Evolutionary conservation across 2,888 invertebrate species (phyloP).

Genomic region (Philereme transversata): DNA sequence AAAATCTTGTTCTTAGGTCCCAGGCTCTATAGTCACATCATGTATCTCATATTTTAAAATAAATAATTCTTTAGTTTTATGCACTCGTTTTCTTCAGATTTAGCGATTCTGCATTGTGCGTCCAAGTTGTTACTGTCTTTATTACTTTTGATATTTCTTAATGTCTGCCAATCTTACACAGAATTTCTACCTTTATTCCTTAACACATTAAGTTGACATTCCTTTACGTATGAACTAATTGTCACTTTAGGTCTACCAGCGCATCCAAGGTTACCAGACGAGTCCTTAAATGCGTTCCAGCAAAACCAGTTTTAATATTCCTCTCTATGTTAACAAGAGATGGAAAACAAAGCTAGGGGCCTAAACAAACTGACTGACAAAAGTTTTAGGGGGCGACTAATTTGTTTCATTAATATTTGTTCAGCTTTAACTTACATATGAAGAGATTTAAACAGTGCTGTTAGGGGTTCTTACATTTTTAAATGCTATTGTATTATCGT

Average conservation of each 20-base stretch:
- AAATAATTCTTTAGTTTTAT: slow-evolving; percentile 5
- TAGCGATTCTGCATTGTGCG: slow-evolving; percentile 29
- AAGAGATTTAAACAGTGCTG: slow-evolving; percentile 15
- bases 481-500: slow-evolving; percentile 17
- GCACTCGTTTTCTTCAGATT: slow-evolving; percentile 10
- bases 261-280: slow-evolving; percentile 35
- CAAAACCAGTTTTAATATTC: slow-evolving; percentile 35
- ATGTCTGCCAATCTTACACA: slow-evolving; percentile 22
- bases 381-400: slow-evolving; percentile 48
- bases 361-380: slow-evolving; percentile 45
- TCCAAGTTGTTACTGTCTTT: slow-evolving; percentile 36
- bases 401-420: slow-evolving; percentile 63
- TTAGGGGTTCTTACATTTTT: slow-evolving; percentile 14
- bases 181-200: slow-evolving; percentile 17
- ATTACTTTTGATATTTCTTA: slow-evolving; percentile 31
- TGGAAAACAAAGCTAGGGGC: slow-evolving; percentile 46
- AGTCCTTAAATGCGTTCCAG: slow-evolving; percentile 37
- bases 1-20: no score
- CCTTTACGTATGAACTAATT: slow-evolving; percentile 19
- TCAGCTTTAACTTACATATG: slow-evolving; percentile 53
- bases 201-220: slow-evolving; percentile 15
- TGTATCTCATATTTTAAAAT: not conserved
- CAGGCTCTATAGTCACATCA: not conserved
- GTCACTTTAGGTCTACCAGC: slow-evolving; percentile 32
- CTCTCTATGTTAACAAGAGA: slow-evolving; percentile 41